Evolutionary conservation across 2,888 invertebrate genomes (phyloP).

Genomic region (Urechis unicinctus): DNA sequence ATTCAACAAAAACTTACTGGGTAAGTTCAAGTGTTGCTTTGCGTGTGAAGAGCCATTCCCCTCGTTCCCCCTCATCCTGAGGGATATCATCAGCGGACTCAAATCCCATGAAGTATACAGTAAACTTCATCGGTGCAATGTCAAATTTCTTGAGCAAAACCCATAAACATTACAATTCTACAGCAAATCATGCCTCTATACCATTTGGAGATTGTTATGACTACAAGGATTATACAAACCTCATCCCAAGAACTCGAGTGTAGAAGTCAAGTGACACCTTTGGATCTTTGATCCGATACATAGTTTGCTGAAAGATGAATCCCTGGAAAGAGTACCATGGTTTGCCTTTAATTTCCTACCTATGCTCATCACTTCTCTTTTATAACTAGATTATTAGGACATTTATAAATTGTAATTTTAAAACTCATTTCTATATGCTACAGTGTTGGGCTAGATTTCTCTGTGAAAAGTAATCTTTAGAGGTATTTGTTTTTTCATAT

Average conservation of each 20-base stretch:
- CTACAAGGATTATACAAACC: conserved; percentile 34
- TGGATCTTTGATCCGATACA: conserved; percentile 93
- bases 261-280: conserved; percentile 81
- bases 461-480: too few species aligned
- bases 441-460: too few species aligned
- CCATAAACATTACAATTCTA: conserved; percentile 8
- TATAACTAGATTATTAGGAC: too few species aligned
- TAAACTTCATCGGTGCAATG: conserved; percentile 82
- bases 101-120: conserved; percentile 86
- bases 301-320: conserved; percentile 92
- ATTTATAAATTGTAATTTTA: too few species aligned
- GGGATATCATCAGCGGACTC: conserved; percentile 72
- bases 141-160: conserved; percentile 75
- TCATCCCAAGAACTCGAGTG: conserved; percentile 85
- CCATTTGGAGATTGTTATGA: neutral
- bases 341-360: too few species aligned
- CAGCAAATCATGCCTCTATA: too few species aligned
- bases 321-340: conserved; percentile 66
- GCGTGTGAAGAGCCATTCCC: conserved; percentile 71
- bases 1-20: conserved; percentile 69
- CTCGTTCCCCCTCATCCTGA: conserved; percentile 63
- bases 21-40: conserved; percentile 87
- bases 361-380: too few species aligned
- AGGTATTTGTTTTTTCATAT: too few species aligned
- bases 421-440: too few species aligned